Base-by-base conservation (phyloP, 2,888 invertebrate species). In the Hedychridium roseum region DNA sequence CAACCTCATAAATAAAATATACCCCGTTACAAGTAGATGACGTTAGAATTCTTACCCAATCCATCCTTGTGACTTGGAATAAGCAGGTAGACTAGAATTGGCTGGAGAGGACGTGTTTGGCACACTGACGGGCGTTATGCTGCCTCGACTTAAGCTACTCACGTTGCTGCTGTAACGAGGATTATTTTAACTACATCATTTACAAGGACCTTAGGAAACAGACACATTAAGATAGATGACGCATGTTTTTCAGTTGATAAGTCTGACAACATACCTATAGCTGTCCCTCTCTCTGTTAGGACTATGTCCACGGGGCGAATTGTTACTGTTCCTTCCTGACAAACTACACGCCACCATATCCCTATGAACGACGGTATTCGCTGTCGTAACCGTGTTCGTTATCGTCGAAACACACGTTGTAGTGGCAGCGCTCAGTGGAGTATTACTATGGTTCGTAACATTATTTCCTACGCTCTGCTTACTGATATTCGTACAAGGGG, bases 261-360 rank as follows among this genome's bases (percentile, higher is more conserved):
- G 35, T 21, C 34, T 15, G 15, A 44, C 2, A 44, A 39, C 64
- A 66, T 82, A 92, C 92, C 92, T 92, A 82, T 91, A 92, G 79
- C 88, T 91, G 74, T 92, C 92, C 61, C 92, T 84, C 79, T 93
- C 92, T 70, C 91, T 84, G 66, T 82, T 87, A 40, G 91, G 89
- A 78, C 89, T 89, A 75, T 88, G 90, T 49, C 88, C 89, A 66
- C 89, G 84, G 12, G 92, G 91, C 32, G 91, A 90, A 78, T 89
- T 88, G 68, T 86, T 88, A 44, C 86, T 83, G 67, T 86, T 84
- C 49, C 80, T 75, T 45, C 80, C 80, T 27, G 80, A 75, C 48
- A 81, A 60, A 49, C 80, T 76, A 45, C 81, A 79, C 50, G 79
- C 75, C 40, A 80, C 79, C 57, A 79, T 77, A 53, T 82, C 81